Evolutionary conservation across 1,140 invertebrate species (phyloP), one percentile per base, ranked within the genome.

Genomic region (Phthorimaea operculella): DNA sequence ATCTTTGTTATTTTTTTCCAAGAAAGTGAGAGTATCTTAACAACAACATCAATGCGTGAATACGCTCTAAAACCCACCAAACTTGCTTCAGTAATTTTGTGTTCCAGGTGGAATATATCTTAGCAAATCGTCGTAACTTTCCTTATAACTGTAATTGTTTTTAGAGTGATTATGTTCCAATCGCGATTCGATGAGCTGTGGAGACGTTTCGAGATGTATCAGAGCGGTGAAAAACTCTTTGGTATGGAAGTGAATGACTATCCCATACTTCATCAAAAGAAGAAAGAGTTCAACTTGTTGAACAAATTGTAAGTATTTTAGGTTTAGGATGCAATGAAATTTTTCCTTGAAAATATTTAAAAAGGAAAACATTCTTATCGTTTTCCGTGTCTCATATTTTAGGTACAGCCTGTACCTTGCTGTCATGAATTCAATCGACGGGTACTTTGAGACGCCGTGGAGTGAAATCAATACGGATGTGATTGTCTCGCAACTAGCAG

Each of bases 371-470:
- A 34, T 7, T 34, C 6, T 34, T 39, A n/a, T 9, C 10, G 10
- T 39, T 57, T 51, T 50, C 21, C 6, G 21, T n/a, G 21, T 28
- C 21, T 28, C 48, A 28, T 52, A 42, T 70, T 67, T 62, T 61
- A 85, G 82, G 47, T 85, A 90, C 57, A 87, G 87, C 17, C 82
- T 97, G 16, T 97, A 96, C 84, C 73, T 91, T 17, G 82, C 91
- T 69, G 95, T 97, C 2, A 91, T 94, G 81, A 90, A 92, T 59
- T 90, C 91, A 6, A 92, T 97, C 12, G 91, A 95, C 68, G 92
- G 92, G 0, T 96, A 96, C 70, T 95, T 90, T 68, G 93, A 95
- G 68, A 91, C 95, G 51, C 87, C 90, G 0, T 97, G 95, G 95
- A 78, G 86, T 6, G 92, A 94, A 55, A 90, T 97, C 56, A 91